These are phyloP conservation scores for Gari tellinella DNA, from an alignment of 2,888 invertebrate species.

Conservation along the genomic window DNA sequence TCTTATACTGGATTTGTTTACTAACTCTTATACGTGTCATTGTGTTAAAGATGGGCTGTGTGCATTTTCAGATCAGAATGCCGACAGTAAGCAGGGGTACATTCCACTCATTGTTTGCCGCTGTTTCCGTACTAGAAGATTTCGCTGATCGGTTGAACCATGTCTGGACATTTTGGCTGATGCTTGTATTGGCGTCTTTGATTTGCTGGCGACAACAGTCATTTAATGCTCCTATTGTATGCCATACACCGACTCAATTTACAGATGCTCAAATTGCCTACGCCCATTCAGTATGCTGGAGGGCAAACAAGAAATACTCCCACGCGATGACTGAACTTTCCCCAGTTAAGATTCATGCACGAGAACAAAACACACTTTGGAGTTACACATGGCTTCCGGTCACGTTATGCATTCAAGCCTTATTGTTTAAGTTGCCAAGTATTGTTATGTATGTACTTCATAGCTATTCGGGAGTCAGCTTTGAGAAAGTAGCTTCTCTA, in stretches of 20 bases:
- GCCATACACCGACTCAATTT: constrained; percentile 45
- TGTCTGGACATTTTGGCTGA: too few relatives aligned
- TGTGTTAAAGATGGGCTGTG: too few relatives aligned
- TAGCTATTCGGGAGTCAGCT: constrained; percentile 43
- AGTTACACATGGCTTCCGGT: constrained; percentile 56
- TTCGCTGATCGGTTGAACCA: too few relatives aligned
- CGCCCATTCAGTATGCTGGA: constrained; percentile 33
- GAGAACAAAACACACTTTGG: constrained; percentile 23
- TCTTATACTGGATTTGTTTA: too few relatives aligned
- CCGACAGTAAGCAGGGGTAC: constrained; percentile 37
- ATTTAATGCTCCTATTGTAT: constrained; percentile 28
- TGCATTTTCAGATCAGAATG: too few relatives aligned
- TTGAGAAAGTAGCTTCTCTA: constrained; percentile 44
- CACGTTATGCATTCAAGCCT: constrained; percentile 45
- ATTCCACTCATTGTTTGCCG: constrained; percentile 25
- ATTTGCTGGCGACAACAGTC: constrained; percentile 50
- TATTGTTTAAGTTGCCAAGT: constrained; percentile 55
- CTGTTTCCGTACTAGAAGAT: constrained; percentile 42
- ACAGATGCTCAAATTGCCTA: not conserved
- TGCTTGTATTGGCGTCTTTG: constrained; percentile 40
- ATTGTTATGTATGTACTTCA: too few relatives aligned
- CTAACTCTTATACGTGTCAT: too few relatives aligned
- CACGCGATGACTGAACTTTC: not conserved
- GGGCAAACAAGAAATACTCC: constrained; percentile 28
- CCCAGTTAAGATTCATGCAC: too few relatives aligned